These are phyloP conservation scores for Ancistrus triradiatus DNA, from an alignment of 2,113 vertebrate genomes.

Conservation along the genomic window DNA sequence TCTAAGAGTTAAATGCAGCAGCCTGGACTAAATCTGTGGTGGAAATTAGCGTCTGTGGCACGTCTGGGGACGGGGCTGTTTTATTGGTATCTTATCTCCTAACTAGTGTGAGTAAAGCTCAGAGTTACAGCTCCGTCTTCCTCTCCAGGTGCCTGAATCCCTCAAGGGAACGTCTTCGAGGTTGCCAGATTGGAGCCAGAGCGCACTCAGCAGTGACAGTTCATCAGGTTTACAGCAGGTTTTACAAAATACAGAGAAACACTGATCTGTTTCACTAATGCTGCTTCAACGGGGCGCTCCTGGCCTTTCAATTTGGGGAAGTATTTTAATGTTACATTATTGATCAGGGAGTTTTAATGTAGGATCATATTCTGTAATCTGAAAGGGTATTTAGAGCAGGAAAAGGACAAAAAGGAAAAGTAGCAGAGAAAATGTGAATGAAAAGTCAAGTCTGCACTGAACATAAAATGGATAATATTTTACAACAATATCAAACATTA, in stretches of 20 bases:
- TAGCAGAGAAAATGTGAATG: no score
- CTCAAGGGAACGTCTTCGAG: not conserved
- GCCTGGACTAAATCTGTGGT: constrained; percentile 16
- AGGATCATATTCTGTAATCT: no score
- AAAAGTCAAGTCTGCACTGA: no score
- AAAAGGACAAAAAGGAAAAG: no score
- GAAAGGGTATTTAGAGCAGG: no score
- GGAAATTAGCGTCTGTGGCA: constrained; percentile 1
- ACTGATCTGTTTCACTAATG: constrained; percentile 20
- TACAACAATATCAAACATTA: no score
- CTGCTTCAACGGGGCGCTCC: constrained; percentile 4
- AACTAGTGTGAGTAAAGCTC: no score
- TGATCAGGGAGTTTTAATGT: constrained; percentile 22
- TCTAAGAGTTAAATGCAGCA: constrained; percentile 26
- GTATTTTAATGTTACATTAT: constrained; percentile 30
- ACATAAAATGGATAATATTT: no score
- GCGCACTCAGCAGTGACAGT: no score
- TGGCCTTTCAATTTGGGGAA: constrained; percentile 15
- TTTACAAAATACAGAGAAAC: not conserved
- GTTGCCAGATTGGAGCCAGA: not conserved
- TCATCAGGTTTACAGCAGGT: constrained; percentile 1
- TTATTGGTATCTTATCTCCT: no score
- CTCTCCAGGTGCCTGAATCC: not conserved
- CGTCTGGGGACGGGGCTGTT: no score
- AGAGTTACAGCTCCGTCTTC: no score